A percentile compares a stretch with the other conserved stretches of the same genome.
phyloP scores from a whole-genome alignment of 2,888 invertebrate species.

The Pasiphila rectangulata region DNA sequence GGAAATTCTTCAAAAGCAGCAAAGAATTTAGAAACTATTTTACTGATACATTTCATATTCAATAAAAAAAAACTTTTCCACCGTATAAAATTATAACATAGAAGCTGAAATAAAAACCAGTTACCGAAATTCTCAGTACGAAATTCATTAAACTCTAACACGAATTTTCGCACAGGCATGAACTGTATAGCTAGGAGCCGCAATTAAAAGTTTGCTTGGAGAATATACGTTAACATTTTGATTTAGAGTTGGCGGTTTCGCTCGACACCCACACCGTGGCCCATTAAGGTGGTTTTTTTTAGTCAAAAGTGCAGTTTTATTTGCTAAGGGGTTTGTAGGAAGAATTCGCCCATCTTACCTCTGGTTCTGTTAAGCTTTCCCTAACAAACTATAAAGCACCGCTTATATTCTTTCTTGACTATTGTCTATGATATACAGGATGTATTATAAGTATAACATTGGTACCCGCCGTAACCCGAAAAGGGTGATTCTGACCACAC shows the following conservation, averaged over 20 bases:
- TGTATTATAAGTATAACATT: no score
- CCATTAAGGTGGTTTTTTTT: constrained; percentile 38
- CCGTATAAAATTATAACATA: not conserved
- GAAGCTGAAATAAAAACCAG: constrained; percentile 24
- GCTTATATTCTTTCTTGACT: no score
- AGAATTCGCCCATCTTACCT: no score
- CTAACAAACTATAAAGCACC: no score
- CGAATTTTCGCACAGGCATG: constrained; percentile 61
- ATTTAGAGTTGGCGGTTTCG: constrained; percentile 68
- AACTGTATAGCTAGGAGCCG: constrained; percentile 65
- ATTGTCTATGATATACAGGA: no score
- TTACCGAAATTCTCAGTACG: constrained; percentile 51
- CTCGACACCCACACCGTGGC: constrained; percentile 40
- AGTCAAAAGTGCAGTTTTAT: constrained; percentile 29
- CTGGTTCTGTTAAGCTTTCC: no score
- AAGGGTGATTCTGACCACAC: no score
- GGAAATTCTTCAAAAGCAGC: not conserved
- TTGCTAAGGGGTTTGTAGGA: not conserved
- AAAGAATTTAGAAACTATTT: no score
- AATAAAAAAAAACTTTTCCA: not conserved
- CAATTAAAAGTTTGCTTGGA: constrained; percentile 75
- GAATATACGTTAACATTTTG: constrained; percentile 70
- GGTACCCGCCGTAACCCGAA: no score
- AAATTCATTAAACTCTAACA: constrained; percentile 73
- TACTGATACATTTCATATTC: no score